Evolutionary conservation across 2,113 vertebrate genomes (phyloP).

Genomic region (Microcebus ravelobensis): DNA sequence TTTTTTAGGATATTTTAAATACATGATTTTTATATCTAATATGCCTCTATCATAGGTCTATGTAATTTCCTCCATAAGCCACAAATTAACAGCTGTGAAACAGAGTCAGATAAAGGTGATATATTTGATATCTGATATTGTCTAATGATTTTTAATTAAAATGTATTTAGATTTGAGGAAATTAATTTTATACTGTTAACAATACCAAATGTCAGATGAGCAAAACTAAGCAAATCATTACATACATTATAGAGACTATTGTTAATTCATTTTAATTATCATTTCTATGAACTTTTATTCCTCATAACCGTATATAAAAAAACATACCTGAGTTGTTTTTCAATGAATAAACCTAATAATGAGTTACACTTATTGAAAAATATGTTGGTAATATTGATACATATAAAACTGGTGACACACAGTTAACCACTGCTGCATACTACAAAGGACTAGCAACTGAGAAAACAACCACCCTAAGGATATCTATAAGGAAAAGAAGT

Average conservation of each 20-base stretch:
- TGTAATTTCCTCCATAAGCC: slow-evolving; percentile 63
- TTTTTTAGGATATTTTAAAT: slow-evolving; percentile 31
- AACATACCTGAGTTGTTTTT: neutral
- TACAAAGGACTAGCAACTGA: too few species aligned
- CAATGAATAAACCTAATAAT: neutral
- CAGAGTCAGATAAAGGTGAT: slow-evolving; percentile 1
- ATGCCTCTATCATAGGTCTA: neutral
- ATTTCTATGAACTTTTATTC: neutral
- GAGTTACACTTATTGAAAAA: slow-evolving; percentile 20
- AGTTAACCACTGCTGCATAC: too few species aligned
- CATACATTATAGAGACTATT: neutral
- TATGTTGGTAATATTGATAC: neutral
- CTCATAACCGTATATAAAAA: slow-evolving; percentile 7
- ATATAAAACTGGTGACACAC: too few species aligned
- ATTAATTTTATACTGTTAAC: slow-evolving; percentile 70
- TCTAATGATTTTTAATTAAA: slow-evolving; percentile 71
- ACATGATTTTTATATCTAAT: neutral
- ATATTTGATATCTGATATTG: slow-evolving; percentile 6
- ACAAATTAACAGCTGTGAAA: slow-evolving; percentile 40
- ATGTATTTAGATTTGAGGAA: slow-evolving; percentile 58
- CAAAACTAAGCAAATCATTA: slow-evolving; percentile 38
- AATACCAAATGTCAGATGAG: slow-evolving; percentile 50
- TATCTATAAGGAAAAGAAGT: too few species aligned
- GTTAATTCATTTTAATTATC: slow-evolving; percentile 3
- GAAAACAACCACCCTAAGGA: too few species aligned